Conservation (phyloP, 2,113 vertebrate genomes). For the Catagonus wagneri region DNA sequence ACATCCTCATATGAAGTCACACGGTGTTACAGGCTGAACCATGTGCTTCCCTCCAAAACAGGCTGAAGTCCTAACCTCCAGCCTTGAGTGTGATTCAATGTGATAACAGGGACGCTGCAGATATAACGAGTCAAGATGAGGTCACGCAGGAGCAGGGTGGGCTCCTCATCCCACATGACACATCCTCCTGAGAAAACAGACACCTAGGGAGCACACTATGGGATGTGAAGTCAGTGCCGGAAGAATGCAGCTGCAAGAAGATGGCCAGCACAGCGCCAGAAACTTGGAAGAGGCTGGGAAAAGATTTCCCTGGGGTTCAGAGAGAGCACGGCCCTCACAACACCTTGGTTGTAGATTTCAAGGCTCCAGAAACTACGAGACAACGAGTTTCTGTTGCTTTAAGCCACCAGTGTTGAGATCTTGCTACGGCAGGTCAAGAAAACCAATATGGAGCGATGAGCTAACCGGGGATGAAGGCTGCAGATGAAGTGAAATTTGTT, state of each 20-base stretch:
- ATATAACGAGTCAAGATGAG: background rate
- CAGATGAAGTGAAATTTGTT: background rate
- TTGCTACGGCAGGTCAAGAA: background rate
- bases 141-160: background rate
- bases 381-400: background rate
- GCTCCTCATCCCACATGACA: background rate
- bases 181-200: background rate
- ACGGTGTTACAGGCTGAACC: background rate
- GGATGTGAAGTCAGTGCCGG: background rate
- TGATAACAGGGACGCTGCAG: background rate
- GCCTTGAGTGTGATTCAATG: background rate
- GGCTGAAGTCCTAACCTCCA: background rate
- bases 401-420: background rate
- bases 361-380: background rate
- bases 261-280: accelerated
- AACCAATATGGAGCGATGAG: background rate
- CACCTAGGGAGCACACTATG: accelerated
- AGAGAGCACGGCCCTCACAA: background rate
- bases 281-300: background rate
- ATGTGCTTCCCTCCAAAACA: background rate
- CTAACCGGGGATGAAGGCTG: background rate
- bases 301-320: background rate
- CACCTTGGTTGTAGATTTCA: background rate
- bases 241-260: background rate
- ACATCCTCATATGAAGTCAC: background rate